These are phyloP conservation scores for Monomorium pharaonis DNA, from an alignment of 1,140 invertebrate genomes.

Conservation along the genomic window DNA sequence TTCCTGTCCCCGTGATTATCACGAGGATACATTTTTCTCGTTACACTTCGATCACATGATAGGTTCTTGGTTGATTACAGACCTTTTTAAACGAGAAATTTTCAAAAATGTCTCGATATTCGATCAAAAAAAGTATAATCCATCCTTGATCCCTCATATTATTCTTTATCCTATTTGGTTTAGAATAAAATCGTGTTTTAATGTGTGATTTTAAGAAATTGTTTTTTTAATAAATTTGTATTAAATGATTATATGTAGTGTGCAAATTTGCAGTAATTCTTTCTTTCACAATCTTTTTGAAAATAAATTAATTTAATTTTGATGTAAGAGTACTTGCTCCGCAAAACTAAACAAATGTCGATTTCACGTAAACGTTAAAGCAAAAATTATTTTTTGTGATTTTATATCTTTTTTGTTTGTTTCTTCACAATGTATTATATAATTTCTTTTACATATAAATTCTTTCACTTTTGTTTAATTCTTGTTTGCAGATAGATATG, in stretches of 20 bases:
- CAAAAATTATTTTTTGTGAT: background rate
- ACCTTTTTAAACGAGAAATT: background rate
- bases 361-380: background rate
- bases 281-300: background rate
- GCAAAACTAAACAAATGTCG: background rate
- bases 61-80: background rate
- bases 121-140: background rate
- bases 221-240: background rate
- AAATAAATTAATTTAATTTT: background rate
- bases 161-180: background rate
- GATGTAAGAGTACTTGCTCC: background rate
- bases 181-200: background rate
- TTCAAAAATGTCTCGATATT: background rate
- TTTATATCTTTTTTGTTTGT: background rate
- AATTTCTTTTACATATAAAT: background rate
- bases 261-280: background rate
- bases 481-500: background rate
- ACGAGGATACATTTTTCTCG: slow-evolving; percentile 8
- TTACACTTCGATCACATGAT: background rate
- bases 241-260: background rate
- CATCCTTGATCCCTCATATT: background rate
- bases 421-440: background rate
- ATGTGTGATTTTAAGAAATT: background rate
- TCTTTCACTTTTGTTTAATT: slow-evolving; percentile 26
- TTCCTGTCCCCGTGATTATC: slow-evolving; percentile 19